phyloP scores from a whole-genome alignment of 2,888 invertebrate species.

The Epinotia brunnichana region DNA sequence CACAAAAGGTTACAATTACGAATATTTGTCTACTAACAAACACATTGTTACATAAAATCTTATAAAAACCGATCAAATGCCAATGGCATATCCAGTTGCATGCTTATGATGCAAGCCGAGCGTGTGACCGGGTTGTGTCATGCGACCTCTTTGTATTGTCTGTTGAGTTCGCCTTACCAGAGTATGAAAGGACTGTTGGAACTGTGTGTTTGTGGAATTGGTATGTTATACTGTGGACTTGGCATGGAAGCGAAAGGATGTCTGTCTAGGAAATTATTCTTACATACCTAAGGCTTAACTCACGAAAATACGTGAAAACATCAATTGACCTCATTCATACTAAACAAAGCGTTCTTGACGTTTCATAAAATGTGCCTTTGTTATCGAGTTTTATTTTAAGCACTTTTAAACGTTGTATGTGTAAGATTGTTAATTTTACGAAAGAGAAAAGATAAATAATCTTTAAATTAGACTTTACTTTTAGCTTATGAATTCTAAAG shows the following conservation, averaged over 20 bases:
- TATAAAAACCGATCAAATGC: slow-evolving; percentile 24
- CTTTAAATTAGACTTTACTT: too few relatives aligned
- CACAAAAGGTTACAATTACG: background rate
- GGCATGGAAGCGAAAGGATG: background rate
- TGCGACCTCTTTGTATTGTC: slow-evolving; percentile 24
- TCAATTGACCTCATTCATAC: too few relatives aligned
- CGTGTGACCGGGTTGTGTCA: slow-evolving; percentile 24
- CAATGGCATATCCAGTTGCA: slow-evolving; percentile 23
- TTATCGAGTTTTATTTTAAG: too few relatives aligned
- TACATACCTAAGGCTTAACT: too few relatives aligned
- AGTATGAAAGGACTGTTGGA: slow-evolving; percentile 23
- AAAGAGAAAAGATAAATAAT: too few relatives aligned
- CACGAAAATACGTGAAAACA: too few relatives aligned
- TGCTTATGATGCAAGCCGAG: slow-evolving; percentile 4
- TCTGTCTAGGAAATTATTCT: too few relatives aligned
- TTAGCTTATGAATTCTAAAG: too few relatives aligned
- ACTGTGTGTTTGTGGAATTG: background rate
- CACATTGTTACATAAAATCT: slow-evolving; percentile 21
- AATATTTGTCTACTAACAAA: background rate
- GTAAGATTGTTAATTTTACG: too few relatives aligned
- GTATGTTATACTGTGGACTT: background rate
- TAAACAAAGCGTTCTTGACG: too few relatives aligned
- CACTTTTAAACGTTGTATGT: too few relatives aligned
- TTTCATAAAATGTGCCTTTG: too few relatives aligned
- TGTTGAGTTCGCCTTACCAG: slow-evolving; percentile 8